phyloP scores from a whole-genome alignment of 2,113 vertebrate genomes.

The Dicrurus megarhynchus region DNA sequence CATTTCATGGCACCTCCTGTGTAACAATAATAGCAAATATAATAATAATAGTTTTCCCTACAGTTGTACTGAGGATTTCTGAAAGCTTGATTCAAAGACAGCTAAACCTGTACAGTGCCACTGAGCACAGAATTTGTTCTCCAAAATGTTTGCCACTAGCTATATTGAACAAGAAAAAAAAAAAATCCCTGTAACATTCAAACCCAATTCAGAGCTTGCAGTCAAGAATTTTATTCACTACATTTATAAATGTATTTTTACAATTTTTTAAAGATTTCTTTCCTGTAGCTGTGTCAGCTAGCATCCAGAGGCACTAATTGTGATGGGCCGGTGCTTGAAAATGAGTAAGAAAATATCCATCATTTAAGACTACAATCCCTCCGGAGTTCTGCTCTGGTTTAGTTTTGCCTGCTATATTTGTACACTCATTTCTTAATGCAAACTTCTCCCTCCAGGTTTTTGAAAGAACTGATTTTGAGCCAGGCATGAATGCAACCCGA shows the following conservation, averaged over 20 bases:
- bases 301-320: neutral
- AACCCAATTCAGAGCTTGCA: neutral
- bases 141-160: neutral
- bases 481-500: constrained; percentile 47
- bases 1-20: neutral
- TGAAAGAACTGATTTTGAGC: constrained; percentile 29
- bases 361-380: neutral
- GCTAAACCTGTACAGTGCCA: neutral
- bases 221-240: neutral
- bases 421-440: constrained; percentile 64
- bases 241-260: neutral
- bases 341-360: neutral
- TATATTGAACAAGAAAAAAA: neutral
- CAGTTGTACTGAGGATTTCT: neutral
- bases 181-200: neutral
- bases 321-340: neutral
- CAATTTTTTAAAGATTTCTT: neutral
- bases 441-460: constrained; percentile 63
- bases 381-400: neutral
- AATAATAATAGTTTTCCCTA: neutral
- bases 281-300: neutral
- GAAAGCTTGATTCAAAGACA: neutral
- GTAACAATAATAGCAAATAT: neutral
- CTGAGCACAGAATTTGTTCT: neutral
- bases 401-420: neutral